These are phyloP conservation scores for Drosophila sulfurigaster DNA, from an alignment of 1,140 invertebrate genomes.

Conservation along the genomic window DNA sequence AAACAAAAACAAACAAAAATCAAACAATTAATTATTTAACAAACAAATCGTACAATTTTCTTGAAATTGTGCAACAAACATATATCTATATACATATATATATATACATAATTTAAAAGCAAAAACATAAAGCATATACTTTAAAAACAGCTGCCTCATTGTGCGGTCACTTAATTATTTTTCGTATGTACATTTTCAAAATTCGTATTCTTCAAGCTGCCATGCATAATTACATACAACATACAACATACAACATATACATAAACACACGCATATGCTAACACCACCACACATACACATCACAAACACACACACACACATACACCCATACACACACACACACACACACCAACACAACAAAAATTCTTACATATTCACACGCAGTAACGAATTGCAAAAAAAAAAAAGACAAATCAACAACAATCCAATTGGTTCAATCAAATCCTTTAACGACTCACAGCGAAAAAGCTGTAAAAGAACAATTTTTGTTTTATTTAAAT, in stretches of 20 bases:
- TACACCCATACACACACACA: slow-evolving; percentile 5
- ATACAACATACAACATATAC: slow-evolving; percentile 43
- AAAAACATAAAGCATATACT: too few species aligned
- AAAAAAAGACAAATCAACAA: too few species aligned
- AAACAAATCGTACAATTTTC: slow-evolving; percentile 1
- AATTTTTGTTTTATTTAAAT: too few species aligned
- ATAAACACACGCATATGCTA: slow-evolving; percentile 24
- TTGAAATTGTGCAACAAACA: background rate
- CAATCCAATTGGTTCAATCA: slow-evolving; percentile 70
- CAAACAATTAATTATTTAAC: slow-evolving; percentile 6
- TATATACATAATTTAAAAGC: too few species aligned
- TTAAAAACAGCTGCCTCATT: slow-evolving; percentile 6
- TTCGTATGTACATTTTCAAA: slow-evolving; percentile 49
- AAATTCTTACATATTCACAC: slow-evolving; percentile 14
- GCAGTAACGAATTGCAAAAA: slow-evolving; percentile 55
- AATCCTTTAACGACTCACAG: background rate
- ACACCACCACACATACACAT: slow-evolving; percentile 22
- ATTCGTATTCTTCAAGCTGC: slow-evolving; percentile 80
- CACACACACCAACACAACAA: slow-evolving; percentile 18
- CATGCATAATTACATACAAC: slow-evolving; percentile 44
- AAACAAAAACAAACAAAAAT: too few species aligned
- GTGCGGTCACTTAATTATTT: slow-evolving; percentile 44
- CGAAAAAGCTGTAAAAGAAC: too few species aligned
- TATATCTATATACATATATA: too few species aligned
- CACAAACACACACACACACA: slow-evolving; percentile 27